A percentile compares a stretch with the other conserved stretches of the same genome.
phyloP scores from a whole-genome alignment of 2,113 vertebrate species.

The Callocephalon fimbriatum region DNA sequence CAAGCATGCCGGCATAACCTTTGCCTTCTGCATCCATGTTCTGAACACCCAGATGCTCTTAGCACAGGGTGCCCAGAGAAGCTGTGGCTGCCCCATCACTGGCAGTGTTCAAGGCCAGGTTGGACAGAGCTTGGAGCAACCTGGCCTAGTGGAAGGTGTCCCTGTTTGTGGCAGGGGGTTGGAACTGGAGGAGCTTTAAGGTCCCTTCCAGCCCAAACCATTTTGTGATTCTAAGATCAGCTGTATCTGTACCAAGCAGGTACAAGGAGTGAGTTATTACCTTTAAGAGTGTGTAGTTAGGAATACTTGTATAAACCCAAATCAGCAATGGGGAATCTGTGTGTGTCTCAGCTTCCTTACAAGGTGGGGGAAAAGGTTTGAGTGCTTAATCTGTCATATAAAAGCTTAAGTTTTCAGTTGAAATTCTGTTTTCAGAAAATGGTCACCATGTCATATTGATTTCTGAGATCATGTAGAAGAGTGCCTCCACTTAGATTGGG shows the following conservation, averaged over 20 bases:
- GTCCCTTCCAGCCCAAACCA: background rate
- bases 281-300: background rate
- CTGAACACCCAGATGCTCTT: too few species aligned
- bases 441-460: background rate
- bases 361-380: background rate
- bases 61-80: background rate
- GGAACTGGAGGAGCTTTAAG: background rate
- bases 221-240: background rate
- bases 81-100: background rate
- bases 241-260: background rate
- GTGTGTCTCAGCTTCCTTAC: background rate
- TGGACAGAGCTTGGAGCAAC: rapidly evolving
- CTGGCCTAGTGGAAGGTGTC: background rate
- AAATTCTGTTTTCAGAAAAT: background rate
- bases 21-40: too few species aligned
- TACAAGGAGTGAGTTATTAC: background rate
- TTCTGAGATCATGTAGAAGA: background rate
- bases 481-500: background rate
- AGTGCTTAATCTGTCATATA: background rate
- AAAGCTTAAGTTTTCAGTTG: background rate
- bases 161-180: background rate
- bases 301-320: background rate
- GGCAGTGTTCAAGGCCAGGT: background rate
- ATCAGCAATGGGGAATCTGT: background rate
- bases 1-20: too few species aligned